Evolutionary conservation across 2,113 vertebrate genomes (phyloP).

Genomic region (Gymnobelideus leadbeateri): DNA sequence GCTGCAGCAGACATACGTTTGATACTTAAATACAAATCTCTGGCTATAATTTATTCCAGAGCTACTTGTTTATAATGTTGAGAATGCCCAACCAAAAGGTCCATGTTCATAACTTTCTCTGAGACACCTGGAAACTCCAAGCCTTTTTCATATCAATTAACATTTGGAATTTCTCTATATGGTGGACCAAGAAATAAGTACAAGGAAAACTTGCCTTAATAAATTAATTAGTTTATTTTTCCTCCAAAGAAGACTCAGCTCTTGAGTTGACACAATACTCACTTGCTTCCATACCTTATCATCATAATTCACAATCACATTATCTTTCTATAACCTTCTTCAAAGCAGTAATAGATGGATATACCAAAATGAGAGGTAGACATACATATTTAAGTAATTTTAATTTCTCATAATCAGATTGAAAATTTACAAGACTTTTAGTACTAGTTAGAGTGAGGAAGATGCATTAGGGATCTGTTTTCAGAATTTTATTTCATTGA

Average conservation of each 20-base stretch:
- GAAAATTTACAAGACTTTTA: slow-evolving; percentile 35
- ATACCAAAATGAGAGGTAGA: background rate
- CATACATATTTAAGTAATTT: slow-evolving; percentile 14
- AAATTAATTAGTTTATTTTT: slow-evolving; percentile 36
- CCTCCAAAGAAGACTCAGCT: slow-evolving; percentile 17
- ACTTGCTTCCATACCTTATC: background rate
- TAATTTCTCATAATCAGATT: slow-evolving; percentile 19
- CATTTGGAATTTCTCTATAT: background rate
- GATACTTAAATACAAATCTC: too few species aligned
- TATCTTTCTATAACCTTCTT: slow-evolving; percentile 54
- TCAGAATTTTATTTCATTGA: slow-evolving; percentile 23
- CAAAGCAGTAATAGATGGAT: slow-evolving; percentile 21
- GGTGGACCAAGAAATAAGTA: slow-evolving; percentile 21
- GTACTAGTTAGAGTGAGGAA: too few species aligned
- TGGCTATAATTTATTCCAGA: background rate
- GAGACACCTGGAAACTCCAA: background rate
- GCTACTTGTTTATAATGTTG: background rate
- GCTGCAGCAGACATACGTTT: too few species aligned
- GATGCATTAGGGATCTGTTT: slow-evolving; percentile 6
- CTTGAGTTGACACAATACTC: background rate
- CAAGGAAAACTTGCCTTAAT: too few species aligned
- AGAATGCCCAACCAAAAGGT: background rate
- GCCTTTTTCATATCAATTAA: background rate
- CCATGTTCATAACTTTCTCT: background rate
- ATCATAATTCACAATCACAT: slow-evolving; percentile 52